Evolutionary conservation across 2,797 vertebrate genomes (phyloP).

Genomic region (Orientallactaga sibirica): DNA sequence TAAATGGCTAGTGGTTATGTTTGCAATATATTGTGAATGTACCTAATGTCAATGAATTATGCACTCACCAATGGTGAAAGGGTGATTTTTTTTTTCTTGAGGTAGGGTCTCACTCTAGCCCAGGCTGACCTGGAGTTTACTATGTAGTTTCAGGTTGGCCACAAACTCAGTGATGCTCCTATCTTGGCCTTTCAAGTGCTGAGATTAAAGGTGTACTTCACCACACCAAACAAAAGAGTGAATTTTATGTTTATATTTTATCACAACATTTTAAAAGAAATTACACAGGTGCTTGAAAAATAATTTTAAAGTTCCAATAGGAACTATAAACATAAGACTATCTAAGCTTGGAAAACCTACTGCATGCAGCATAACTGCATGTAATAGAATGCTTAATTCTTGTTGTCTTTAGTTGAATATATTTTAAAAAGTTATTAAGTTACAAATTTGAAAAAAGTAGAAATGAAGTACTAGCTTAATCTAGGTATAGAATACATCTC

Average conservation of each 20-base stretch:
- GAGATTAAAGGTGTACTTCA: too few relatives aligned
- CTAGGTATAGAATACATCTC: neutral
- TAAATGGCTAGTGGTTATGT: neutral
- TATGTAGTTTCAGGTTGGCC: too few relatives aligned
- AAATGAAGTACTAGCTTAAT: constrained; percentile 1
- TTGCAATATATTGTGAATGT: neutral
- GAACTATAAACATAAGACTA: neutral
- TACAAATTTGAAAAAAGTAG: neutral
- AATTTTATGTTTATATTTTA: constrained; percentile 26
- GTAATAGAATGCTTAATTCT: constrained; percentile 1
- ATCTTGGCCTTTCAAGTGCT: too few relatives aligned
- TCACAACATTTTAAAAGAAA: neutral
- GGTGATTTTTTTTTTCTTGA: neutral
- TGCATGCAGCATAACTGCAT: neutral
- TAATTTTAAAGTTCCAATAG: constrained; percentile 35
- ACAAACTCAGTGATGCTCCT: too few relatives aligned
- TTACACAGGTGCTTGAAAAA: neutral
- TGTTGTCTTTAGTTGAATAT: neutral
- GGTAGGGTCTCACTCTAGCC: too few relatives aligned
- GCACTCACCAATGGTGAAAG: neutral
- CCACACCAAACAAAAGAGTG: neutral
- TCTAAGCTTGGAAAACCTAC: neutral
- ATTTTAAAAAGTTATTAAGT: constrained; percentile 18
- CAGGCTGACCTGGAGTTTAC: too few relatives aligned
- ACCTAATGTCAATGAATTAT: neutral